Conservation (phyloP, 1,140 invertebrate species). For the Apis dorsata region DNA sequence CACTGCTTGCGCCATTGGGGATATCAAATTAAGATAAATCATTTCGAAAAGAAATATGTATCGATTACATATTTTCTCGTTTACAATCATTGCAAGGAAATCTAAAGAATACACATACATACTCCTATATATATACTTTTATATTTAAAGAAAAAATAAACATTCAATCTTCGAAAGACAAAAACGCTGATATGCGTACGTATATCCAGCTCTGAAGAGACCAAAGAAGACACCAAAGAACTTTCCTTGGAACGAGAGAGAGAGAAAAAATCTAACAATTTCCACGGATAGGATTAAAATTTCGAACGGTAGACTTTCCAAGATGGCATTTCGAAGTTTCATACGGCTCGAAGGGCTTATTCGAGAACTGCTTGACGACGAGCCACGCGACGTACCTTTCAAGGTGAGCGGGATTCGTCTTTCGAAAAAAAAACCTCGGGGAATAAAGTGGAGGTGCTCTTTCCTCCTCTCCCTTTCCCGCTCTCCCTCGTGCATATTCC, state of each 20-base stretch:
- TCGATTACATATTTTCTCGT: too few species aligned
- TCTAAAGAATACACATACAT: too few species aligned
- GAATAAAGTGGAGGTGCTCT: constrained; percentile 54
- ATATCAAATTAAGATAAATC: too few species aligned
- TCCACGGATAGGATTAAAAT: not conserved
- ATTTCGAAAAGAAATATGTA: too few species aligned
- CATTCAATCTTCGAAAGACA: too few species aligned
- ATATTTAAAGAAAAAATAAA: too few species aligned
- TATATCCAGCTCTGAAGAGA: too few species aligned
- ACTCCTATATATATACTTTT: too few species aligned
- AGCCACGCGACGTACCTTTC: constrained; percentile 68
- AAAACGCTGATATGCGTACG: too few species aligned
- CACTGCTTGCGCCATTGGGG: too few species aligned
- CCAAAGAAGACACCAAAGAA: not conserved
- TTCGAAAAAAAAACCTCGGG: constrained; percentile 60
- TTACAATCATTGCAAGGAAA: too few species aligned
- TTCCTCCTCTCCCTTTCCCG: not conserved
- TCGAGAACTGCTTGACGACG: constrained; percentile 57
- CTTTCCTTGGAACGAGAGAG: not conserved
- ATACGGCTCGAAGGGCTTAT: constrained; percentile 57
- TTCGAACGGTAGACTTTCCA: not conserved
- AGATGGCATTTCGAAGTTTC: constrained; percentile 57
- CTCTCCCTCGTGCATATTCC: constrained; percentile 16
- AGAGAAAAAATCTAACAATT: not conserved
- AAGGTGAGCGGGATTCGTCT: constrained; percentile 68